These are phyloP conservation scores for Zapus hudsonius DNA, from an alignment of 2,113 vertebrate genomes.

Conservation along the genomic window DNA sequence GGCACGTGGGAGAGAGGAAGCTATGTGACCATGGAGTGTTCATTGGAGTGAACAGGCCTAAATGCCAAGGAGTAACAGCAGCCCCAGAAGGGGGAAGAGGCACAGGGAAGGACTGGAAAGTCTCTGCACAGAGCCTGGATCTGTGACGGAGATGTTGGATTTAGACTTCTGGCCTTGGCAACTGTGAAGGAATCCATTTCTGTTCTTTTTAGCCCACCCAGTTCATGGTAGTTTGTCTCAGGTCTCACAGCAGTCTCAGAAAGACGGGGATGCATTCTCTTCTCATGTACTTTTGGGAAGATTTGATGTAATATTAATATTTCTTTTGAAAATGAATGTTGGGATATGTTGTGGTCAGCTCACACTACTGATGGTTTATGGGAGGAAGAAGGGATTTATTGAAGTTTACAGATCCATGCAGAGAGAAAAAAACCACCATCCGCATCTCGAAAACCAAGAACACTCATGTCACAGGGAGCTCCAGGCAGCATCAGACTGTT, in stretches of 20 bases:
- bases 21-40: no score
- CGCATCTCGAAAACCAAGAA: no score
- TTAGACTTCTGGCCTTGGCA: background rate
- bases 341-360: no score
- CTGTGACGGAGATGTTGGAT: background rate
- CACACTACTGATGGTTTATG: no score
- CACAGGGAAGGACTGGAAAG: no score
- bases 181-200: no score
- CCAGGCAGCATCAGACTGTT: no score
- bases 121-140: background rate
- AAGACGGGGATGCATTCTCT: background rate
- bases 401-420: no score
- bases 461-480: no score
- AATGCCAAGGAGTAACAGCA: background rate
- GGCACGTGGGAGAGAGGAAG: background rate
- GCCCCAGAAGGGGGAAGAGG: background rate
- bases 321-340: slow-evolving; percentile 1
- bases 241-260: background rate
- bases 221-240: background rate
- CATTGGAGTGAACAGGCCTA: background rate
- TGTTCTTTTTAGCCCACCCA: background rate
- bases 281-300: background rate
- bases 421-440: no score
- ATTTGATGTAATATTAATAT: background rate
- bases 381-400: no score